A percentile compares a stretch with the other conserved stretches of the same genome.
phyloP scores from a whole-genome alignment of 30 jellyfish, hydroid and myxozoan genomes.

The Morbakka virulenta region DNA sequence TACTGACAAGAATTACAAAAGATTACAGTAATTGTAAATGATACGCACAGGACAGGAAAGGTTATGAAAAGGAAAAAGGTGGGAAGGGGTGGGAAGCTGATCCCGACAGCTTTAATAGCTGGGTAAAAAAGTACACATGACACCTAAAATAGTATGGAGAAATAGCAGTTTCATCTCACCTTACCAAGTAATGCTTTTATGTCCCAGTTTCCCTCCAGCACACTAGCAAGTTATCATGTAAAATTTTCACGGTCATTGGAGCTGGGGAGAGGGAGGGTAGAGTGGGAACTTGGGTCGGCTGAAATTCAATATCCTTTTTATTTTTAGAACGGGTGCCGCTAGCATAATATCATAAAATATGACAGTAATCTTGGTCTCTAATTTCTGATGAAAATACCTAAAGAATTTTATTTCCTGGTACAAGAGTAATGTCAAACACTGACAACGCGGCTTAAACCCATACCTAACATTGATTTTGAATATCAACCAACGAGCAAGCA shows the following conservation, averaged over 20 bases:
- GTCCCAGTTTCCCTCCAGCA: slow-evolving; percentile 11
- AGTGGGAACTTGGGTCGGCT: slow-evolving; percentile 9
- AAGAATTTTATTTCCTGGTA: too few relatives aligned
- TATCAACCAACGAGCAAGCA: too few relatives aligned
- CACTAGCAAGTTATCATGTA: slow-evolving; percentile 12
- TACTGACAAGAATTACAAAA: slow-evolving; percentile 37
- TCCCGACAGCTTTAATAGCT: background rate
- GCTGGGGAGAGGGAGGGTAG: background rate
- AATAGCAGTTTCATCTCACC: background rate
- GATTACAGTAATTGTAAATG: slow-evolving; percentile 13
- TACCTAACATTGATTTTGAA: too few relatives aligned
- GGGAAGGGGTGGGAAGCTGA: background rate
- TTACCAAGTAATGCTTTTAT: slow-evolving; percentile 11
- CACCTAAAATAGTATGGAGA: too few relatives aligned
- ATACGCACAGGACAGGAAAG: slow-evolving; percentile 1
- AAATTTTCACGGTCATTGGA: background rate
- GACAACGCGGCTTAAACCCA: too few relatives aligned
- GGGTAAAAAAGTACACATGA: background rate
- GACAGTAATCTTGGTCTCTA: too few relatives aligned
- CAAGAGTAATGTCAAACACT: too few relatives aligned
- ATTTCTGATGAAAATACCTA: too few relatives aligned
- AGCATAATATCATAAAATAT: too few relatives aligned
- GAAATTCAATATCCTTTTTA: background rate
- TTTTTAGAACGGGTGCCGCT: background rate
- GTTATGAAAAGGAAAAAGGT: background rate